A percentile compares a stretch with the other conserved stretches of the same genome.
These are phyloP conservation scores for Sinocyclocheilus anophthalmus DNA, from an alignment of 2,113 vertebrate genomes.

Conservation along the genomic window DNA sequence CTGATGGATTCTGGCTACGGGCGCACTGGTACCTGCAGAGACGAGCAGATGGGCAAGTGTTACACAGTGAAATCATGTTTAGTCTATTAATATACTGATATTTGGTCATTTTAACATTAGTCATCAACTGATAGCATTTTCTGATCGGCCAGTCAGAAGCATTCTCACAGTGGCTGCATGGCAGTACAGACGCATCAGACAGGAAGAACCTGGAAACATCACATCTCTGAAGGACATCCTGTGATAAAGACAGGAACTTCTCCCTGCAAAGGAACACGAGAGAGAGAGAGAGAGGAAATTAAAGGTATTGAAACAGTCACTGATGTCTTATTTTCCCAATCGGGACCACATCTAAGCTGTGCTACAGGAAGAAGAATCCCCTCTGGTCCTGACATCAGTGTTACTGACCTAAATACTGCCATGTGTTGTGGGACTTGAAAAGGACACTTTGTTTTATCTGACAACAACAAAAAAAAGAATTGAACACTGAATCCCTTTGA, in stretches of 20 bases:
- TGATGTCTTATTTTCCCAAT: neutral
- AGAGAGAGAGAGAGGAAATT: no score
- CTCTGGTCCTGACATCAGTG: constrained; percentile 39
- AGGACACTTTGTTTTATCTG: constrained; percentile 30
- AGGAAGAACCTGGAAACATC: constrained; percentile 84
- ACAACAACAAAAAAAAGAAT: neutral
- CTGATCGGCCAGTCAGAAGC: neutral
- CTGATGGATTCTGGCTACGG: constrained; percentile 46
- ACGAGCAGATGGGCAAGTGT: neutral
- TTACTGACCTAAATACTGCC: constrained; percentile 51
- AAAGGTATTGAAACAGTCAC: neutral
- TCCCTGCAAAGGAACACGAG: constrained; percentile 71
- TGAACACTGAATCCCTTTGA: constrained; percentile 8
- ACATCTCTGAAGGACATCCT: constrained; percentile 82
- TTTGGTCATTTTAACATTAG: no score
- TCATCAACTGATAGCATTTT: no score
- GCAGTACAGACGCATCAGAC: constrained; percentile 74
- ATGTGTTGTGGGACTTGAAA: constrained; percentile 29
- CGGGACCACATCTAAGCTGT: neutral
- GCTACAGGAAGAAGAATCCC: constrained; percentile 48
- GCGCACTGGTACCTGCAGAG: constrained; percentile 48
- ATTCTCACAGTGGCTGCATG: constrained; percentile 80
- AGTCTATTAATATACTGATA: neutral
- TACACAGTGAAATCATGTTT: neutral
- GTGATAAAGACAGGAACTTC: constrained; percentile 81